These are phyloP conservation scores for Drosophila jambulina DNA, from an alignment of 1,140 invertebrate genomes.

Conservation along the genomic window DNA sequence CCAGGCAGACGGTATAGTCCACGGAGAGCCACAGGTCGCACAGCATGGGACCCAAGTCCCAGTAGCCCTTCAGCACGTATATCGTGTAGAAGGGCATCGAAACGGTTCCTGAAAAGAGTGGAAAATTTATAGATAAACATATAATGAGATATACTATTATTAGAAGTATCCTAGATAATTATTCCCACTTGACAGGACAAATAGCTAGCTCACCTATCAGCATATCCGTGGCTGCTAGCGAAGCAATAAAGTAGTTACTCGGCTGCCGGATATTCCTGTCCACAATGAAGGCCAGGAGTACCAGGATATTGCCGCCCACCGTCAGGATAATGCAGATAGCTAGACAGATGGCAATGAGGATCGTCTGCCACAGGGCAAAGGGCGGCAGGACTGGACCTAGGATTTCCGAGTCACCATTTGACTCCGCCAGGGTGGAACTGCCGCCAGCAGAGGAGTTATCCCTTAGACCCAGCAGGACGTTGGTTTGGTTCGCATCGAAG, in stretches of 20 bases:
- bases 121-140: background rate
- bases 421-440: slow-evolving; percentile 36
- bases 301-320: slow-evolving; percentile 97
- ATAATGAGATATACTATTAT: background rate
- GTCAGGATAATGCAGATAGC: slow-evolving; percentile 96
- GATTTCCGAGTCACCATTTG: slow-evolving; percentile 58
- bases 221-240: slow-evolving; percentile 98
- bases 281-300: slow-evolving; percentile 97
- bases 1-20: slow-evolving; percentile 99
- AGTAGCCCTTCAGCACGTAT: slow-evolving; percentile 97
- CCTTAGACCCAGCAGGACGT: slow-evolving; percentile 37
- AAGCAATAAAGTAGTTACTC: slow-evolving; percentile 99
- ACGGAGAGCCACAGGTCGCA: slow-evolving; percentile 99
- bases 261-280: slow-evolving; percentile 99
- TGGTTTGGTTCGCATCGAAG: slow-evolving; percentile 67
- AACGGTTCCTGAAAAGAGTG: slow-evolving; percentile 90
- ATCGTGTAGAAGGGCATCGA: slow-evolving; percentile 98
- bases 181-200: background rate
- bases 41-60: slow-evolving; percentile 97
- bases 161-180: slow-evolving; percentile 5
- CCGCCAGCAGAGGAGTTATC: slow-evolving; percentile 20
- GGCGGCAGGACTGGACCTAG: slow-evolving; percentile 90
- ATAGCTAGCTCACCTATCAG: slow-evolving; percentile 92
- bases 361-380: slow-evolving; percentile 95
- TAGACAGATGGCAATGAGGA: slow-evolving; percentile 95